phyloP scores from a whole-genome alignment of 2,888 invertebrate genomes.

The Notocelia uddmanniana region DNA sequence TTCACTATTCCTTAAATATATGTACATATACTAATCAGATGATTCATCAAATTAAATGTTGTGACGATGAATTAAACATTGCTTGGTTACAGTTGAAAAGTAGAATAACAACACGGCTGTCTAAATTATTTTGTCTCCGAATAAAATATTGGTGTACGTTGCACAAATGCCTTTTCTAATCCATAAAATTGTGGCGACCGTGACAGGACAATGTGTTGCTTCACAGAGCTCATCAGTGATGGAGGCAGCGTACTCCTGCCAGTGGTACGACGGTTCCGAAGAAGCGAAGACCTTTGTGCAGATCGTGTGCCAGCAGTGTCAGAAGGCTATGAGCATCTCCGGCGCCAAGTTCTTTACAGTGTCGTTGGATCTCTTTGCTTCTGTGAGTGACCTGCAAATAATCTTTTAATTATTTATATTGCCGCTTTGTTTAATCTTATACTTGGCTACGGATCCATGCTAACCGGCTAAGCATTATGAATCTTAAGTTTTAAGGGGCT shows the following conservation, averaged over 20 bases:
- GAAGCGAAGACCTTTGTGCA: conserved; percentile 96
- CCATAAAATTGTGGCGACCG: too few species aligned
- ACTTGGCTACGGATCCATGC: too few species aligned
- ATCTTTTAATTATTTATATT: background rate
- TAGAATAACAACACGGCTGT: too few species aligned
- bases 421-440: too few species aligned
- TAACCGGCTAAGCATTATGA: too few species aligned
- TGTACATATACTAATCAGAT: background rate
- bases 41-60: background rate
- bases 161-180: too few species aligned
- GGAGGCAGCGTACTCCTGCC: conserved; percentile 96
- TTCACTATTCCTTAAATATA: too few species aligned
- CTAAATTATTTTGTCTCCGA: too few species aligned
- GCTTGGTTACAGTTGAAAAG: too few species aligned
- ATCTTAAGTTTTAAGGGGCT: too few species aligned
- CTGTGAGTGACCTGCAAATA: conserved; percentile 85
- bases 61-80: too few species aligned
- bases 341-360: conserved; percentile 96
- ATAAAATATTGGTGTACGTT: too few species aligned
- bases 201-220: background rate
- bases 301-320: conserved; percentile 96
- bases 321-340: conserved; percentile 95
- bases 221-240: conserved; percentile 95
- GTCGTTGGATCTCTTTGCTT: conserved; percentile 94
- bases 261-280: conserved; percentile 96